Conservation (phyloP, 2,113 vertebrate genomes). For the Ceyx margarethae region DNA sequence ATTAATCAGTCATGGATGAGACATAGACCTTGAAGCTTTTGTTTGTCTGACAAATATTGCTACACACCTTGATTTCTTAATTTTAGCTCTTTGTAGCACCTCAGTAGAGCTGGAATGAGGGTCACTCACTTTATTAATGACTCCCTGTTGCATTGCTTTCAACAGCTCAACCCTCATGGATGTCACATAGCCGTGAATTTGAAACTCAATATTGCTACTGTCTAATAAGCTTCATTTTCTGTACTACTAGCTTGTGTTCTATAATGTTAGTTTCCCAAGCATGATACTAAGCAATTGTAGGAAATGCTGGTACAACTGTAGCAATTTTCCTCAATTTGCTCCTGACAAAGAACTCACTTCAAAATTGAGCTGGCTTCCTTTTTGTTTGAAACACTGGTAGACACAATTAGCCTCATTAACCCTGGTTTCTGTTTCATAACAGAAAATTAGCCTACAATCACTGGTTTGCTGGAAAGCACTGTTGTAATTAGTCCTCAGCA, state of each 20-base stretch:
- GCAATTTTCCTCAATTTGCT: constrained; percentile 79
- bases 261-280: constrained; percentile 47
- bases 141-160: constrained; percentile 9
- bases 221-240: constrained; percentile 55
- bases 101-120: neutral
- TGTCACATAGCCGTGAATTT: neutral
- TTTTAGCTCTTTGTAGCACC: neutral
- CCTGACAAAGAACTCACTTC: constrained; percentile 73
- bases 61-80: neutral
- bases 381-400: constrained; percentile 76
- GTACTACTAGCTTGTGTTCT: constrained; percentile 41
- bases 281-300: constrained; percentile 54
- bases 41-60: neutral
- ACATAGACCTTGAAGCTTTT: neutral
- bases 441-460: constrained; percentile 81
- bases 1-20: neutral
- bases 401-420: constrained; percentile 85
- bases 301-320: constrained; percentile 75
- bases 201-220: neutral
- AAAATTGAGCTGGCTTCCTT: constrained; percentile 77
- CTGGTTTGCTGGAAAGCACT: constrained; percentile 74
- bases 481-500: constrained; percentile 76
- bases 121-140: neutral
- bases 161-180: neutral
- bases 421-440: constrained; percentile 79